A percentile compares a stretch with the other conserved stretches of the same genome.
Evolutionary conservation across 30 jellyfish, hydroid and myxozoan species (phyloP).

Genomic region (Phacellophora camtschatica): DNA sequence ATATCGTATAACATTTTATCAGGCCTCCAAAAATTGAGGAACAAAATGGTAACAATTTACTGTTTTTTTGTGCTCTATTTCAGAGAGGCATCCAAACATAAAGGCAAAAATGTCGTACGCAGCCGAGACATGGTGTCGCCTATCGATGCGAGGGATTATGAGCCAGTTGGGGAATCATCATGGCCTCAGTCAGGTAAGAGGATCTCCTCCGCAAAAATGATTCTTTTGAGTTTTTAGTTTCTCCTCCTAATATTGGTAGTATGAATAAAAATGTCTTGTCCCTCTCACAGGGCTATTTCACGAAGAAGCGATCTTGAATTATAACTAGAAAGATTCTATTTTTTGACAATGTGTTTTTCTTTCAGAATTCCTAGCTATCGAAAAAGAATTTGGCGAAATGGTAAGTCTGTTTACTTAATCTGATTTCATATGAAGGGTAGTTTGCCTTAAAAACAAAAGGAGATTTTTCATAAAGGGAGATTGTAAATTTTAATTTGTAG

Average conservation of each 20-base stretch:
- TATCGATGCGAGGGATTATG: conserved; percentile 63
- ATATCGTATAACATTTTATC: too few species aligned
- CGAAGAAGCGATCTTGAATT: background rate
- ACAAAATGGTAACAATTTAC: background rate
- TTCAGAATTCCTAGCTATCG: background rate
- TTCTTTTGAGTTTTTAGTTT: too few species aligned
- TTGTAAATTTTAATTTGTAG: too few species aligned
- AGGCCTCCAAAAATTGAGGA: too few species aligned
- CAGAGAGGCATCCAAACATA: conserved; percentile 12
- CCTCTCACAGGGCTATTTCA: too few species aligned
- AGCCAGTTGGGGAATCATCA: conserved; percentile 47
- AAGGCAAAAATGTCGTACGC: background rate
- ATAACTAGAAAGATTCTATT: background rate
- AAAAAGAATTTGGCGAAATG: background rate
- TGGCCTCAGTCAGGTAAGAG: conserved; percentile 54
- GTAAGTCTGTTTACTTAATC: background rate
- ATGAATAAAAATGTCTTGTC: too few species aligned
- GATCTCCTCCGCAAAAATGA: too few species aligned
- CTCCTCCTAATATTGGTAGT: too few species aligned
- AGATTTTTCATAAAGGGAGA: too few species aligned
- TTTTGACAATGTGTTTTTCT: background rate
- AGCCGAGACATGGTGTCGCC: conserved; percentile 72
- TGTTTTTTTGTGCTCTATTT: background rate
- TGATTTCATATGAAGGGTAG: background rate
- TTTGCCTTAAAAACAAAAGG: too few species aligned